A percentile compares a stretch with the other conserved stretches of the same genome.
These are phyloP conservation scores for Lepidostoma basale DNA, from an alignment of 1,140 invertebrate genomes.

Conservation along the genomic window DNA sequence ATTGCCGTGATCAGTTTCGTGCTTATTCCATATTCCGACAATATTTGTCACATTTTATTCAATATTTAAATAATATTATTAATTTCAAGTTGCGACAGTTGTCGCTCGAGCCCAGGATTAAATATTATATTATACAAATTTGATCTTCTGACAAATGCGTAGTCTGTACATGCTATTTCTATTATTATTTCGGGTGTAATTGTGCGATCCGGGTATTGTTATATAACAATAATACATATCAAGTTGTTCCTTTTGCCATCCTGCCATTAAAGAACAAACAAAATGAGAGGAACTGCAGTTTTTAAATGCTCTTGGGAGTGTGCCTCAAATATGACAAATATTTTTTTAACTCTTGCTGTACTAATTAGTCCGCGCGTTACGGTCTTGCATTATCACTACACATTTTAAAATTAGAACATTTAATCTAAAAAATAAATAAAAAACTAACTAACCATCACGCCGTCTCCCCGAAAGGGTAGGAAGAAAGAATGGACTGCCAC, in stretches of 20 bases:
- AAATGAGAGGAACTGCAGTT: not conserved
- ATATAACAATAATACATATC: not conserved
- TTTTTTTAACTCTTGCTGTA: no score
- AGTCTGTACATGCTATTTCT: not conserved
- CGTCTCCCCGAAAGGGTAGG: not conserved
- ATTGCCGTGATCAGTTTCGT: no score
- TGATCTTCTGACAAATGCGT: not conserved
- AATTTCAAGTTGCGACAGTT: no score
- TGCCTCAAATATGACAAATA: not conserved
- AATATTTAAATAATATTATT: no score
- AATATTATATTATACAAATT: not conserved
- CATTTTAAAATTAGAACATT: no score
- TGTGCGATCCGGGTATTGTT: not conserved
- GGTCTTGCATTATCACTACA: no score
- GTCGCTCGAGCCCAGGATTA: no score
- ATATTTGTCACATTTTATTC: no score
- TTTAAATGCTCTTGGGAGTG: not conserved
- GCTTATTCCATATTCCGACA: no score
- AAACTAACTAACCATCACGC: no score
- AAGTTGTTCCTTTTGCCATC: not conserved
- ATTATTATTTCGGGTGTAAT: not conserved
- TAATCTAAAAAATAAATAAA: not conserved
- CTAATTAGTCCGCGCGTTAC: no score
- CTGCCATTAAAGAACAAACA: not conserved
- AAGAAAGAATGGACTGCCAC: not conserved